Evolutionary conservation across 2,113 vertebrate genomes (phyloP).

Genomic region (Stigmatopora nigra): DNA sequence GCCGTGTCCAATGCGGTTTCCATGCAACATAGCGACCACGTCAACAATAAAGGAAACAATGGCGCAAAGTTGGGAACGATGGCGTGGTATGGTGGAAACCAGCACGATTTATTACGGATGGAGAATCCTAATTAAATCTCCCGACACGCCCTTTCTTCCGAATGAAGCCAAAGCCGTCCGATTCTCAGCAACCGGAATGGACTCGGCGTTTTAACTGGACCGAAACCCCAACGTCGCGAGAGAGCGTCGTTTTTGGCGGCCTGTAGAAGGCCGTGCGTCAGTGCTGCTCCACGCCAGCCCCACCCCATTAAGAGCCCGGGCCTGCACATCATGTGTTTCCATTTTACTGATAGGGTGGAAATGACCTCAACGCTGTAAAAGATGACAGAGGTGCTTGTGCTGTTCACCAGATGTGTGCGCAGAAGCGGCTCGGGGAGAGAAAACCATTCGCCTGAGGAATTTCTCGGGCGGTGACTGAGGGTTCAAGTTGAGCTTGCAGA

Average conservation of each 20-base stretch:
- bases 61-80: background rate
- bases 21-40: background rate
- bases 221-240: conserved; percentile 42
- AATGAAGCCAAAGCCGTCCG: conserved; percentile 1
- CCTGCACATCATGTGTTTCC: conserved; percentile 69
- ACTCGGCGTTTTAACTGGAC: conserved; percentile 22
- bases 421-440: conserved; percentile 46
- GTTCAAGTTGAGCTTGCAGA: conserved; percentile 64
- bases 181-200: background rate
- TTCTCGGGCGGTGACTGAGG: conserved; percentile 69
- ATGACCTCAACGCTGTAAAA: conserved; percentile 75
- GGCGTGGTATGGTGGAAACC: conserved; percentile 46
- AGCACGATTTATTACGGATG: conserved; percentile 30
- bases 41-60: background rate
- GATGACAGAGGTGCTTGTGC: conserved; percentile 69
- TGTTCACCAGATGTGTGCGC: conserved; percentile 71
- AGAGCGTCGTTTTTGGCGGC: conserved; percentile 57
- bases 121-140: conserved; percentile 53
- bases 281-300: conserved; percentile 60
- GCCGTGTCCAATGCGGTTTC: background rate
- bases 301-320: conserved; percentile 64
- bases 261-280: conserved; percentile 57
- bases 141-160: conserved; percentile 36
- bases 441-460: conserved; percentile 71
- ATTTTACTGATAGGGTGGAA: conserved; percentile 72